phyloP scores from a whole-genome alignment of 2,888 invertebrate genomes.

The Idaea biselata region DNA sequence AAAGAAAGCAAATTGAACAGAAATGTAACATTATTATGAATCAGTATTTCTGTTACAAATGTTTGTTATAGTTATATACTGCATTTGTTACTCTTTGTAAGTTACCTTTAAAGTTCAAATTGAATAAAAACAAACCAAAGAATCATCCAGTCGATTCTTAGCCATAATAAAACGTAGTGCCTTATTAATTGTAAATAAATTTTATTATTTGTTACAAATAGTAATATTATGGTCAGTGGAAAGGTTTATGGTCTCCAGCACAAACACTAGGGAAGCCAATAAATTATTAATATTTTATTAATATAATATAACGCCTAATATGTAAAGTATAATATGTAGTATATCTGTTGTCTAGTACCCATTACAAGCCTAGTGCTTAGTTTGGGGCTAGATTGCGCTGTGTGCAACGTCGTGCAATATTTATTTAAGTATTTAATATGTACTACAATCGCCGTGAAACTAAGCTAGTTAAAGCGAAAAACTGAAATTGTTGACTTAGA shows the following conservation, averaged over 20 bases:
- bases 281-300: background rate
- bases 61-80: conserved; percentile 25
- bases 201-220: conserved; percentile 31
- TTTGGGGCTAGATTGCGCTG: too few relatives aligned
- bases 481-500: too few relatives aligned
- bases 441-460: too few relatives aligned
- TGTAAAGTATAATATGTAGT: too few relatives aligned
- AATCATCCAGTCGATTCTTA: conserved; percentile 73
- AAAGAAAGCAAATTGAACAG: conserved; percentile 62
- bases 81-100: conserved; percentile 72
- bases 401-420: too few relatives aligned
- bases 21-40: conserved; percentile 55
- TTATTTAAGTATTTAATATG: too few relatives aligned
- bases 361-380: too few relatives aligned
- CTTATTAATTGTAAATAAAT: conserved; percentile 41
- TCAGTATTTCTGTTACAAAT: conserved; percentile 41
- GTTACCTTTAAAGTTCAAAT: conserved; percentile 76
- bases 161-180: conserved; percentile 57
- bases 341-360: too few relatives aligned
- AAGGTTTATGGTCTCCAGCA: background rate
- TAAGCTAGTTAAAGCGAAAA: too few relatives aligned
- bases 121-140: conserved; percentile 70
- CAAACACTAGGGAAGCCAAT: too few relatives aligned
- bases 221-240: background rate
- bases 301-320: background rate